phyloP scores from a whole-genome alignment of 2,888 invertebrate genomes.

The Tridacna gigas region DNA sequence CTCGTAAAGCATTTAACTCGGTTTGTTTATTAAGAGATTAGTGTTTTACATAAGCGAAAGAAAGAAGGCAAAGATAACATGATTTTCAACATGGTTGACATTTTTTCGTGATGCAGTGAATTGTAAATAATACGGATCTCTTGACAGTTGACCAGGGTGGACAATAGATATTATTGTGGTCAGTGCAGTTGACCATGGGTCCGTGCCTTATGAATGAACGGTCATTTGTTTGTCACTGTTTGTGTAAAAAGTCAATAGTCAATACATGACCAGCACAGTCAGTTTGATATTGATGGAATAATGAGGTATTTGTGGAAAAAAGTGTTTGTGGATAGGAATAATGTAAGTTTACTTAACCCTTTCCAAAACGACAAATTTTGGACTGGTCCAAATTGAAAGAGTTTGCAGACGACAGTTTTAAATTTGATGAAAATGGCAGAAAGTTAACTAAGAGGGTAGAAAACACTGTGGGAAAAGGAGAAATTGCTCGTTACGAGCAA shows the following conservation, averaged over 20 bases:
- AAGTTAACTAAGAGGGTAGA: too few species aligned
- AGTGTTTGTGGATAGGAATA: too few species aligned
- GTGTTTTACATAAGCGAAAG: background rate
- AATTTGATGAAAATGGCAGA: too few species aligned
- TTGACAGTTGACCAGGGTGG: background rate
- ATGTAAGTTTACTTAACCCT: background rate
- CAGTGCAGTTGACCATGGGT: background rate
- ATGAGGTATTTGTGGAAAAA: background rate
- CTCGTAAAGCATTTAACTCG: too few species aligned
- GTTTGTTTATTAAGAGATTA: conserved; percentile 14
- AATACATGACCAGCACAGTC: background rate
- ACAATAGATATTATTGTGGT: conserved; percentile 10
- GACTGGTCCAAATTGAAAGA: too few species aligned
- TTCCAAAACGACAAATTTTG: background rate
- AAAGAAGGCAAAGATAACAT: conserved; percentile 5
- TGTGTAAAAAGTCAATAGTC: conserved; percentile 17
- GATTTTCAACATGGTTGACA: background rate
- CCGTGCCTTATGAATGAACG: background rate
- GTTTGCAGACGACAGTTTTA: background rate
- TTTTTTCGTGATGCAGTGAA: background rate
- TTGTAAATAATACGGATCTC: conserved; percentile 3
- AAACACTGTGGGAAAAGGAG: background rate
- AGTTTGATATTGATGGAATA: background rate
- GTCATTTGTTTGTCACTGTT: conserved; percentile 54
- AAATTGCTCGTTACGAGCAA: background rate